A percentile compares a stretch with the other conserved stretches of the same genome.
These are phyloP conservation scores for Platyrinchus mystaceus DNA, from an alignment of 2,797 vertebrate species.

Conservation along the genomic window DNA sequence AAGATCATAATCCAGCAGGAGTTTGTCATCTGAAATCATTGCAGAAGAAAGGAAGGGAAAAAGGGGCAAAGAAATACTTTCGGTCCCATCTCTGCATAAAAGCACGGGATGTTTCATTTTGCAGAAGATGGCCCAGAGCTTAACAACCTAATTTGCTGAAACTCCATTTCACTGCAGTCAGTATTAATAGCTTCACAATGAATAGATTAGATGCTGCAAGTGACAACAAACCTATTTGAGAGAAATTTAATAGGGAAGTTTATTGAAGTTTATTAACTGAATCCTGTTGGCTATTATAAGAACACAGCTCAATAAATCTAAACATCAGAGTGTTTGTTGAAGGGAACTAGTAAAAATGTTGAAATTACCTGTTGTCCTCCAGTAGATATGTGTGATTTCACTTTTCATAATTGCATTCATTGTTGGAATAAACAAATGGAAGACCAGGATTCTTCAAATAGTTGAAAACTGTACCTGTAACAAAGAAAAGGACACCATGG, in stretches of 20 bases:
- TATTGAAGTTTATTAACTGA: conserved; percentile 78
- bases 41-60: neutral
- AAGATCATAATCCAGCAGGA: neutral
- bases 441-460: neutral
- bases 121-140: conserved; percentile 52
- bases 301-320: conserved; percentile 67
- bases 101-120: neutral
- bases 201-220: conserved; percentile 75
- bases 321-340: conserved; percentile 50
- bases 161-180: conserved; percentile 63
- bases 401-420: conserved; percentile 40
- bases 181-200: conserved; percentile 71
- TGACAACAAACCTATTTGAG: conserved; percentile 71
- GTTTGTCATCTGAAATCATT: neutral
- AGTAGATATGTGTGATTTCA: conserved; percentile 42
- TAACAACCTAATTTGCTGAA: conserved; percentile 60
- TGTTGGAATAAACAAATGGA: neutral
- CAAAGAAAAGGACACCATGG: neutral
- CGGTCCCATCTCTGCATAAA: neutral
- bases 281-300: conserved; percentile 74
- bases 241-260: conserved; percentile 76
- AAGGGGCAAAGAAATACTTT: neutral
- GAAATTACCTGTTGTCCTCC: conserved; percentile 39
- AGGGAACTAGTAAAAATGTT: conserved; percentile 33
- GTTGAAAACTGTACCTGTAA: neutral